phyloP scores from a whole-genome alignment of 2,797 vertebrate species.

The Margarornis squamiger region DNA sequence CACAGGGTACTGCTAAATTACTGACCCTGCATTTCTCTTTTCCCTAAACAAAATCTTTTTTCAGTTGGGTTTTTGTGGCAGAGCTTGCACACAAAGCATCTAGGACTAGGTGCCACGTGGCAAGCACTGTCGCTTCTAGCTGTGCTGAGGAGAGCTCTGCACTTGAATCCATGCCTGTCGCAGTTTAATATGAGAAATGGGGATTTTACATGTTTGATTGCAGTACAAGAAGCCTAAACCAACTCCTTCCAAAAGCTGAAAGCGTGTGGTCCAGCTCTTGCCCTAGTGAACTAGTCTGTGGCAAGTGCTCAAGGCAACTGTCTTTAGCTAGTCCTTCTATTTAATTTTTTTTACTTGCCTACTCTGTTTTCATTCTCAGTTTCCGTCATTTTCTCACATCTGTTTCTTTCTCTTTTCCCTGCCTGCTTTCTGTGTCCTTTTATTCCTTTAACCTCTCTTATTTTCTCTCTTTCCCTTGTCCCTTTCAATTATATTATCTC shows the following conservation, averaged over 20 bases:
- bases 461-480: not conserved
- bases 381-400: not conserved
- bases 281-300: not conserved
- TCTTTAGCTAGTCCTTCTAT: not conserved
- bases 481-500: not conserved
- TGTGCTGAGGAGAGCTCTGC: not conserved
- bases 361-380: not conserved
- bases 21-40: not conserved
- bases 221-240: not conserved
- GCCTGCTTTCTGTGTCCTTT: not conserved
- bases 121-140: not conserved
- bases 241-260: not conserved
- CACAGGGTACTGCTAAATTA: not conserved
- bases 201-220: not conserved
- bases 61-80: not conserved
- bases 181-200: not conserved
- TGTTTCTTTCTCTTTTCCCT: not conserved
- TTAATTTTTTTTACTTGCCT: not conserved
- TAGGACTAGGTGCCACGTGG: not conserved
- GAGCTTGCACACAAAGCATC: not conserved
- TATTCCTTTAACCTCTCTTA: not conserved
- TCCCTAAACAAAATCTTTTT: not conserved
- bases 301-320: not conserved
- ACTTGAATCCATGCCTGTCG: not conserved
- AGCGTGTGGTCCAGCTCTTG: not conserved